Evolutionary conservation across 2,797 vertebrate genomes (phyloP), one percentile per base, ranked within the genome.

Genomic region (Cryptoblepharus egeriae): DNA sequence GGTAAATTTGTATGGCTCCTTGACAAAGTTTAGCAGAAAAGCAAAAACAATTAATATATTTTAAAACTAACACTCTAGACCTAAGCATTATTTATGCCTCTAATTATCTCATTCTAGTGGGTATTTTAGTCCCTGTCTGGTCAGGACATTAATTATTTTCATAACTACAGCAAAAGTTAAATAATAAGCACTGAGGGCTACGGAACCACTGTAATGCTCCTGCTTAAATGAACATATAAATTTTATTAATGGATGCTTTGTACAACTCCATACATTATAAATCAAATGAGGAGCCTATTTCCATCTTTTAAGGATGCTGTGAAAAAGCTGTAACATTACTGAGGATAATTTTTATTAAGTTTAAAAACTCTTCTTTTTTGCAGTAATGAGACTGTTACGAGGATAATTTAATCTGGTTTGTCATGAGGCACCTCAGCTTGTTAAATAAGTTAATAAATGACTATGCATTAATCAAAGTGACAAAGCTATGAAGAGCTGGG

Each of bases 401-500:
- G 96, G 96, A 97, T 97, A 96, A 97, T 97, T 97, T 97, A 97
- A 98, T 97, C 97, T 97, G 95, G 95, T 96, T 98, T 96, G 96
- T 97, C 97, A 97, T 91, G 95, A 96, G 95, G 94, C 86, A 96
- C 90, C 95, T 94, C 42, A 92, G 95, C 96, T 96, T 94, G 96
- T 96, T 97, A 97, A 97, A 96, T 96, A 96, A 96, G 96, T 97
- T 98, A 98, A 98, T 98, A 97, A 98, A 98, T 97, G 96, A 96
- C 95, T 96, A 93, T 87, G 90, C 96, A 98, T 99, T 98, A 97
- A 99, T 99, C 98, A 97, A 93, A 96, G 95, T 97, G 97, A 96
- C 96, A 97, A 96, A 96, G 95, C 96, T 96, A 96, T 95, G 96
- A 98, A 97, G 95, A 96, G 93, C 93, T 93, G 94, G 95, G 96